Base-by-base conservation (phyloP, 2,888 invertebrate genomes). In the Xanthostigma xanthostigma region DNA sequence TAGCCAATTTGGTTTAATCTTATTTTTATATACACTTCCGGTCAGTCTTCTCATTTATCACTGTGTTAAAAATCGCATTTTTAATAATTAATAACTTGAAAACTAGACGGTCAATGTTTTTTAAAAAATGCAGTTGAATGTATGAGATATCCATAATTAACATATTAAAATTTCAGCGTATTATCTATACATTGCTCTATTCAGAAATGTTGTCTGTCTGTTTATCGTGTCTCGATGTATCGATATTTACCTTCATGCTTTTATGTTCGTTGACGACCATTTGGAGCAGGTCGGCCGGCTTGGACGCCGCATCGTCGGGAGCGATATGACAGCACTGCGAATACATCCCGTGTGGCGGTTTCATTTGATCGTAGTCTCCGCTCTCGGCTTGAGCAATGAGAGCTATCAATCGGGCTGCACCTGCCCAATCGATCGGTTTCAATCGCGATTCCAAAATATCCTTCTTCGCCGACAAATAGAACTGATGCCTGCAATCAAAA, bases 401-500 rank as follows among this genome's bases (percentile, higher is more conserved):
- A 11, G 89, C 89, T 41, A 84, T 76, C 54, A 90, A 71, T 58
- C 78, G 75, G 41, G 81, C 76, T 6, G 82, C 79, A 34, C 79
- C 76, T 57, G 76, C 74, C 70, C 80, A 78, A 59, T 84, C 81
- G 13, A 77, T 73, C 9, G 83, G 80, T 49, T 79, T 76, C 12
- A 90, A 71, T 50, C 82, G 76, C 13, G 82, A 84, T 61, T 86
- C 84, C 44, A 79, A 69, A 54, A 87, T 68, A 63, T 90, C 88
- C 40, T 81, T 72, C 59, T 81, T 80, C 2, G 89, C 84, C 65
- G 91, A 86, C 55, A 88, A 76, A 63, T 87, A 92, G 67, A 91
- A 91, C 64, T 86, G 80, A 65, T 88, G 76, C 57, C 79, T 79
- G 67, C n/a, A 68, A 70, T 45, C 48, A 36, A 45, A 38, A 3